Conservation (phyloP, 2,113 vertebrate species). For the Choloepus hoffmanni region DNA sequence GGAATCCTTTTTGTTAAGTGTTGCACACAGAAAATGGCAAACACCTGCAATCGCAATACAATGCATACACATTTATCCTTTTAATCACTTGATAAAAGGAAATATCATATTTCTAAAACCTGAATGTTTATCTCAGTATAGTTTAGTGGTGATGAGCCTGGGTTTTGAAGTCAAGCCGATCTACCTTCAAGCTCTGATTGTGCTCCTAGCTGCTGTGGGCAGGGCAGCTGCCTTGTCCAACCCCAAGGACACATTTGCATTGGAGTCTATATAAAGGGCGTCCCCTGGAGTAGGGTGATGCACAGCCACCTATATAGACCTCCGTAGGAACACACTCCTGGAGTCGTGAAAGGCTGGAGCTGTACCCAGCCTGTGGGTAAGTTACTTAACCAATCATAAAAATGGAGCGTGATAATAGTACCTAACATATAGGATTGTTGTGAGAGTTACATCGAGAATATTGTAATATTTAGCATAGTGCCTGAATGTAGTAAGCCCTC, state of each 20-base stretch:
- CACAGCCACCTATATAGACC: neutral
- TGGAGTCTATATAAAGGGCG: neutral
- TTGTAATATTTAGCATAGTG: neutral
- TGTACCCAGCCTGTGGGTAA: neutral
- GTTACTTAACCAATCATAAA: neutral
- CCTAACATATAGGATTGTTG: neutral
- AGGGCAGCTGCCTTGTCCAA: neutral
- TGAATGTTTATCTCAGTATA: constrained; percentile 36
- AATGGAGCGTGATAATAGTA: neutral
- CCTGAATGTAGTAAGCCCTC: constrained; percentile 1
- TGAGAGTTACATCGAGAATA: neutral
- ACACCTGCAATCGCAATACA: constrained; percentile 53
- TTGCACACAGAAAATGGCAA: neutral
- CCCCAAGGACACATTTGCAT: neutral
- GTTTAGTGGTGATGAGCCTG: neutral
- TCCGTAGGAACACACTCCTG: neutral
- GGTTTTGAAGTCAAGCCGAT: constrained; percentile 1
- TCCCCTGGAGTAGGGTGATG: neutral
- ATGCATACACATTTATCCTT: constrained; percentile 19
- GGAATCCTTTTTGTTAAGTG: constrained; percentile 19
- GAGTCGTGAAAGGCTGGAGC: neutral
- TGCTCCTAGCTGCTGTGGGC: neutral
- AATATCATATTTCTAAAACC: constrained; percentile 58
- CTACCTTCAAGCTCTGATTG: neutral
- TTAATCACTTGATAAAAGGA: constrained; percentile 8